Evolutionary conservation across 2,113 vertebrate genomes (phyloP), one percentile per base, ranked within the genome.

Genomic region (Barbus barbus): DNA sequence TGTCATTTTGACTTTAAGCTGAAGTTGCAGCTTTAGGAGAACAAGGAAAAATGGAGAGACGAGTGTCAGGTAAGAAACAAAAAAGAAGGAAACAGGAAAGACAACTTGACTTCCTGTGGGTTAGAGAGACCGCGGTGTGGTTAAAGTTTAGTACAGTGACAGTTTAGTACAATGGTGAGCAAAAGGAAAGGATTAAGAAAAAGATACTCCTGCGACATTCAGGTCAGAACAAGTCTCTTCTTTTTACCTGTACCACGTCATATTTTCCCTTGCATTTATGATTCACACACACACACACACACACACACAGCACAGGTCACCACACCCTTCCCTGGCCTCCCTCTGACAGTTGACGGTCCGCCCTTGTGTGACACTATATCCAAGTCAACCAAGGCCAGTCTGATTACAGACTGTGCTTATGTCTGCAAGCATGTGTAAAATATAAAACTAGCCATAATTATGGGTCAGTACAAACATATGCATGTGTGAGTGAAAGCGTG

Each of bases 381-480:
- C 73, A 61, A 84, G 53, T 83, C 77, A 82, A 13, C 82, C 77
- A 86, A 78, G 22, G 48, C 69, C 51, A 67, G 24, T 77, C 24
- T 78, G 77, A 84, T 86, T 86, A 86, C 71, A 86, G 85, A 73
- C 84, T 86, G 63, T 60, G 76, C 74, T 41, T 20, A 31, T 77
- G 84, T 82, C 51, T 81, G 33, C 58, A 67, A 86, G 61, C 84
- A 51, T 60, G 67, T 56, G 60, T 60, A 58, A 14, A 60, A 41
- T 36, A 24, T 58, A 41, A 83, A 63, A 81, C 38, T 6, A 46
- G 78, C 71, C 86, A 84, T 84, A 87, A 87, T 87, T 82, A 87
- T 5, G 2, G 78, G 24, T 20, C 38, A 78, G 48, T 31, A n/a
- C 41, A n/a, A 75, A 26, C 3, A 28, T 4, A 16, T 36, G 63